Base-by-base conservation (phyloP, 2,888 invertebrate species). In the Thumatha senex region DNA sequence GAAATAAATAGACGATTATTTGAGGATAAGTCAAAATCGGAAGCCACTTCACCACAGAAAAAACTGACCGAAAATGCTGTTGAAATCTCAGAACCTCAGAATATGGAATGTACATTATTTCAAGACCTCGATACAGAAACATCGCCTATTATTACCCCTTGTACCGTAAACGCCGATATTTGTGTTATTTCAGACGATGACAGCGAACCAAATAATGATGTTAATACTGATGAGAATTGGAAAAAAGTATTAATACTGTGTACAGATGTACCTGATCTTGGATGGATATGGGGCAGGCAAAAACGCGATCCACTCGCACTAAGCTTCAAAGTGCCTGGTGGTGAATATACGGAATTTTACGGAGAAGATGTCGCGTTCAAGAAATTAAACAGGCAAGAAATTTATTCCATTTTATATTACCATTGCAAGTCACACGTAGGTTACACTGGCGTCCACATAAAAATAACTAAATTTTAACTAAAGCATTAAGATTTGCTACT, bases 351-450 rank as follows among this genome's bases (percentile, higher is more conserved):
- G 0, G 70, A 78, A 5, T 88, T 77, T 76, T 88, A 83, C 58
- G 14, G 61, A 1, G 68, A 78, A 70, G 57, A 69, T 24, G 80
- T 80, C 60, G 86, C 85, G 4, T 80, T 83, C 49, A 44, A 56
- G 10, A 84, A 84, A 73, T 82, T 91, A 40, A 86, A 80, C 49
- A 67, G 79, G 91, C 89, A 71, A 87, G 89, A 88, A 72, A 38
- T 18, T 38, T 38, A 14, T 30, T 36, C 10, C 12, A 11, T 45
- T 4, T 8, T n/a, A 24, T 35, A 1, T 31, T 15, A 0, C 14
- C 18, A 24, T 24, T 5, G 18, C 18, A n/a, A n/a, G n/a, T n/a
- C 18, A 24, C 18, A 5, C 3, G 18, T 5, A 24, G 18, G 3
- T 24, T 24, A 5, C n/a, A n/a, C 3, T 24, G 18, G 5, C 5